Conservation (phyloP, 2,888 invertebrate genomes). For the Carcina quercana region DNA sequence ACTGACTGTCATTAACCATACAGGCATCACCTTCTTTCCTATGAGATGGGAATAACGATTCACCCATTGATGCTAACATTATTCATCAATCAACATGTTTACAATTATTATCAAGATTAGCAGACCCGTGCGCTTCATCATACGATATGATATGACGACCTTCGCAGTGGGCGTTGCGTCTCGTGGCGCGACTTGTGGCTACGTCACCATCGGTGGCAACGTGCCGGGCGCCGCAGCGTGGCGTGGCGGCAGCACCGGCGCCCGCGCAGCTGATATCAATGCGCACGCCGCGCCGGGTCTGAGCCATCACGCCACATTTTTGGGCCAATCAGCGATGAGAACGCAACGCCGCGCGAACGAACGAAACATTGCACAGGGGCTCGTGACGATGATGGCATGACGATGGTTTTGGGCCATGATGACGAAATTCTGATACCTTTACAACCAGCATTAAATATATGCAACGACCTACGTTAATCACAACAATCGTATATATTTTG, state of each 20-base stretch:
- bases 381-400: slow-evolving; percentile 27
- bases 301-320: slow-evolving; percentile 54
- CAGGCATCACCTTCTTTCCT: too few relatives aligned
- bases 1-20: too few relatives aligned
- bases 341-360: slow-evolving; percentile 41
- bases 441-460: slow-evolving; percentile 1
- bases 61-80: neutral
- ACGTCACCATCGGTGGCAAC: slow-evolving; percentile 24
- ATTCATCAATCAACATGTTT: slow-evolving; percentile 5
- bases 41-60: too few relatives aligned
- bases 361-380: slow-evolving; percentile 28
- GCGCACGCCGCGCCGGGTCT: slow-evolving; percentile 25
- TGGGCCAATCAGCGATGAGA: slow-evolving; percentile 48
- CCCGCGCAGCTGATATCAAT: slow-evolving; percentile 15
- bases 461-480: neutral
- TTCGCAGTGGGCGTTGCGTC: slow-evolving; percentile 19
- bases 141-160: slow-evolving; percentile 21
- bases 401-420: slow-evolving; percentile 30
- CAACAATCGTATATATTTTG: too few relatives aligned
- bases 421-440: slow-evolving; percentile 37
- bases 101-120: slow-evolving; percentile 1
- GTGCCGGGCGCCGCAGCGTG: slow-evolving; percentile 26
- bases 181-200: slow-evolving; percentile 30
- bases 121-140: slow-evolving; percentile 3
- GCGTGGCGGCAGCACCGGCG: slow-evolving; percentile 51